A percentile compares a stretch with the other conserved stretches of the same genome.
These are phyloP conservation scores for Lepidostoma basale DNA, from an alignment of 1,140 invertebrate species.

Conservation along the genomic window DNA sequence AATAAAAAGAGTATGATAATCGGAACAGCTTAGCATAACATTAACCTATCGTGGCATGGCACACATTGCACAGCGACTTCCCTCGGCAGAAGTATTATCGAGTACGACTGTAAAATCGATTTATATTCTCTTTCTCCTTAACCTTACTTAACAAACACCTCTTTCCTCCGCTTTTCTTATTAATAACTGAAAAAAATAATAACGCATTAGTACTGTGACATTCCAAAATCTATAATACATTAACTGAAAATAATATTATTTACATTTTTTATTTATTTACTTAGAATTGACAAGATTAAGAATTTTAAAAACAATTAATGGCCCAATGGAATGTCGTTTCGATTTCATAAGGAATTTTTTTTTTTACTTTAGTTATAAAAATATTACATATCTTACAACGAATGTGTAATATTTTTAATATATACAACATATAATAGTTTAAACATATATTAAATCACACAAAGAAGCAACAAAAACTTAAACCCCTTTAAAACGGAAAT, in stretches of 20 bases:
- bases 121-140: constrained; percentile 18
- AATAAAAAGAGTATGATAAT: constrained; percentile 24
- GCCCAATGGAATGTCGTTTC: neutral
- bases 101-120: constrained; percentile 23
- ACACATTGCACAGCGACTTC: constrained; percentile 42
- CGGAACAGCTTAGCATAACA: constrained; percentile 23
- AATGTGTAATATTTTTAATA: no score
- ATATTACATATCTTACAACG: no score
- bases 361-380: no score
- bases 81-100: constrained; percentile 25
- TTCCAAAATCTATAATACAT: neutral
- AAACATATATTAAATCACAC: no score
- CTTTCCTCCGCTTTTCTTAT: neutral
- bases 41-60: constrained; percentile 42
- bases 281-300: neutral
- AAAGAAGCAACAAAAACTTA: no score
- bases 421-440: no score
- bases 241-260: neutral
- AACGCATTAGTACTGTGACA: neutral
- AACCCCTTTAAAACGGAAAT: no score
- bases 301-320: neutral
- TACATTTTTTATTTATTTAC: neutral
- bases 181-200: constrained; percentile 11
- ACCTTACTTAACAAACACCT: neutral
- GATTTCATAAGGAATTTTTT: neutral